A percentile compares a stretch with the other conserved stretches of the same genome.
These are phyloP conservation scores for Telmatherina bonti DNA, from an alignment of 2,797 vertebrate species.

Conservation along the genomic window DNA sequence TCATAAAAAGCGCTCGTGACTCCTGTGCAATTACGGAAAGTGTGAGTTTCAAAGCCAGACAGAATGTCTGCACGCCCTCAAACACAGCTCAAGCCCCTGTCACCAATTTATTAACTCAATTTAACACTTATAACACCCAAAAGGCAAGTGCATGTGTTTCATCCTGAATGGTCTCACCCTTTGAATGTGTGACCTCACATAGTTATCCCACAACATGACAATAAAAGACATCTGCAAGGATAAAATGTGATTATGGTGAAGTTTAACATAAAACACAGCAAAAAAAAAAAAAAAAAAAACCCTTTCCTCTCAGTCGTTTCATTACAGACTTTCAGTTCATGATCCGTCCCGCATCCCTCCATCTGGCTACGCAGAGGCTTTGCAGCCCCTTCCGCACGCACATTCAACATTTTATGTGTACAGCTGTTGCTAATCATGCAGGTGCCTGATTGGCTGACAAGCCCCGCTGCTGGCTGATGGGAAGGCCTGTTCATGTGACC, in stretches of 20 bases:
- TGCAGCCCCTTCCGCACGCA: constrained; percentile 7
- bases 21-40: constrained; percentile 39
- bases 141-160: constrained; percentile 57
- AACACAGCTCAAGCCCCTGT: constrained; percentile 35
- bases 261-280: constrained; percentile 23
- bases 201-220: constrained; percentile 47
- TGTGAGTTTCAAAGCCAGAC: constrained; percentile 31
- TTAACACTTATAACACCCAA: constrained; percentile 52
- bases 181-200: constrained; percentile 57
- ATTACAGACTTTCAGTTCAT: background rate
- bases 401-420: constrained; percentile 51
- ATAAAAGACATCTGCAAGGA: constrained; percentile 55
- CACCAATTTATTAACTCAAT: constrained; percentile 52
- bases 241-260: constrained; percentile 30
- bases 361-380: constrained; percentile 21
- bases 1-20: constrained; percentile 44
- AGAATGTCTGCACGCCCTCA: constrained; percentile 21
- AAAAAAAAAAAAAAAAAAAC: too few species aligned
- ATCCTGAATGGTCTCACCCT: constrained; percentile 50
- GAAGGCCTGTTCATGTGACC: constrained; percentile 45
- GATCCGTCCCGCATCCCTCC: constrained; percentile 3
- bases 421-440: constrained; percentile 76
- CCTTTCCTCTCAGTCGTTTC: background rate
- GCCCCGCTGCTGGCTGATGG: constrained; percentile 65
- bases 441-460: constrained; percentile 75